A percentile compares a stretch with the other conserved stretches of the same genome.
Evolutionary conservation across 1,140 invertebrate species (phyloP).

Genomic region (Apis cerana): DNA sequence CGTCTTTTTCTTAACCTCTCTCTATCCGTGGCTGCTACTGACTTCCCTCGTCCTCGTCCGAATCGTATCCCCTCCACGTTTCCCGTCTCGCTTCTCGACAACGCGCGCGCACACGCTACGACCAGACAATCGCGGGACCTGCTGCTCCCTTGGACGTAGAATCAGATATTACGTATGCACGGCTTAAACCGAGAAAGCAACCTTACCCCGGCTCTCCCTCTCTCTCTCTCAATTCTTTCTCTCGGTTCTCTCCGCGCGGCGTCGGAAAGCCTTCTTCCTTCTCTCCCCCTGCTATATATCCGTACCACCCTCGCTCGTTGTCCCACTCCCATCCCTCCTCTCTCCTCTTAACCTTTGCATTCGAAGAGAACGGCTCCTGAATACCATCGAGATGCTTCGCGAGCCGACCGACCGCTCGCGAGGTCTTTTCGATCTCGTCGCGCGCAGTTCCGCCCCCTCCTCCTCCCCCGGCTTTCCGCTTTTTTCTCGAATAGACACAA

Average conservation of each 20-base stretch:
- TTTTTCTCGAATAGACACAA: conserved; percentile 15
- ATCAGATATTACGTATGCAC: conserved; percentile 74
- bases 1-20: conserved; percentile 43
- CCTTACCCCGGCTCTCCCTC: conserved; percentile 35
- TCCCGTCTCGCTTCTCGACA: conserved; percentile 18
- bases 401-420: background rate
- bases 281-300: background rate
- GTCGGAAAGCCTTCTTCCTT: background rate
- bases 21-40: background rate
- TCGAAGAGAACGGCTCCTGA: conserved; percentile 43
- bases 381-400: conserved; percentile 38
- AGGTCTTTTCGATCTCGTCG: conserved; percentile 23
- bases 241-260: background rate
- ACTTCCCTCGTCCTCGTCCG: conserved; percentile 28
- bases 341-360: conserved; percentile 45
- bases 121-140: conserved; percentile 55
- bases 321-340: conserved; percentile 1
- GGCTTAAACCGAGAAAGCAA: conserved; percentile 62
- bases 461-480: conserved; percentile 9
- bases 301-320: background rate
- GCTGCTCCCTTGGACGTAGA: conserved; percentile 65
- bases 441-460: background rate
- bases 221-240: conserved; percentile 28
- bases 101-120: conserved; percentile 36
- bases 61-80: background rate